phyloP scores from a whole-genome alignment of 2,888 invertebrate genomes.

The Arctia plantaginis region DNA sequence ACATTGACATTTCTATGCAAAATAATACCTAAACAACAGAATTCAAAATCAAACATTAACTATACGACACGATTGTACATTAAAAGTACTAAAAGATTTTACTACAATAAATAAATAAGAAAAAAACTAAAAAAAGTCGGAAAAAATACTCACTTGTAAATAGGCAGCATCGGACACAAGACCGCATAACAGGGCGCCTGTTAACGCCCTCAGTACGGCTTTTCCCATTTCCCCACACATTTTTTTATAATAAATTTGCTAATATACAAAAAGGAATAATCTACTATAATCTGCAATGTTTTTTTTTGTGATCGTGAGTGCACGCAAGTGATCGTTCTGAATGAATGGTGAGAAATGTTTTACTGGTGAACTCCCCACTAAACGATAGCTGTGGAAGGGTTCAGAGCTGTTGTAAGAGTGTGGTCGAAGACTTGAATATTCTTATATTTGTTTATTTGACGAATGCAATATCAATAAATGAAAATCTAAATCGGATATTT shows the following conservation, averaged over 20 bases:
- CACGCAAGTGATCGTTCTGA: slow-evolving; percentile 38
- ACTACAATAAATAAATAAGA: not conserved
- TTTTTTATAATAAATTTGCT: slow-evolving; percentile 42
- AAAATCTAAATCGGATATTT: not conserved
- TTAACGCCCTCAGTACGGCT: slow-evolving; percentile 79
- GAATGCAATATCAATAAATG: not conserved
- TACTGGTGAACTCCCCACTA: slow-evolving; percentile 53
- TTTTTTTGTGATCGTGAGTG: slow-evolving; percentile 34
- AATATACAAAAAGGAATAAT: slow-evolving; percentile 25
- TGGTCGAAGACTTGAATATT: not conserved
- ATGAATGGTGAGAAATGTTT: slow-evolving; percentile 36
- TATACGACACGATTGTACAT: too few relatives aligned
- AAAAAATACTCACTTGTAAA: slow-evolving; percentile 68
- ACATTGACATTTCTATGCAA: not conserved
- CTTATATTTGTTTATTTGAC: not conserved
- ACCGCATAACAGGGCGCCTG: slow-evolving; percentile 79
- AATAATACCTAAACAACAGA: too few relatives aligned
- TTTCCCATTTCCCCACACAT: slow-evolving; percentile 85
- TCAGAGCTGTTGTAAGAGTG: slow-evolving; percentile 28
- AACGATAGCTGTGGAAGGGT: slow-evolving; percentile 47
- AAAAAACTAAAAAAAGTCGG: not conserved
- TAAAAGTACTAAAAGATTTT: not conserved
- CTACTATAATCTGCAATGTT: slow-evolving; percentile 1
- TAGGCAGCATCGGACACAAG: slow-evolving; percentile 82
- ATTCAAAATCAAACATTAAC: too few relatives aligned